phyloP scores from a whole-genome alignment of 1,140 invertebrate species.

The Drosophila nigrodunni region DNA sequence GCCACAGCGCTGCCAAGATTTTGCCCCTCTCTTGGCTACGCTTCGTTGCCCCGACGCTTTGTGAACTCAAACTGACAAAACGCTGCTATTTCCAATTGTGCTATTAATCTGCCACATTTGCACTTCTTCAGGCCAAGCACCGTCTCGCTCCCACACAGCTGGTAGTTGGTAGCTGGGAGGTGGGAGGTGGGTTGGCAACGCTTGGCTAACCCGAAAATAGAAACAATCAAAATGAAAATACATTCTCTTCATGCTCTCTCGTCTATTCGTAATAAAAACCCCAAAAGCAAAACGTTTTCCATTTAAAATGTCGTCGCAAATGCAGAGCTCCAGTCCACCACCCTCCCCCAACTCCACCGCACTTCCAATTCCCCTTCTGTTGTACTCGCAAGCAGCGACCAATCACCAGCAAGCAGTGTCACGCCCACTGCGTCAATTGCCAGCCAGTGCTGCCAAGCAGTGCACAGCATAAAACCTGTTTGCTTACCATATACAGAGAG shows the following conservation, averaged over 20 bases:
- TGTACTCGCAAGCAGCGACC: constrained; percentile 29
- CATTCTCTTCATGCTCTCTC: constrained; percentile 77
- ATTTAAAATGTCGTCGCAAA: constrained; percentile 84
- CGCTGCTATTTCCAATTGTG: constrained; percentile 81
- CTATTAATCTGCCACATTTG: constrained; percentile 85
- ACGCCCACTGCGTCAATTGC: constrained; percentile 62
- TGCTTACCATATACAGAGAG: constrained; percentile 16
- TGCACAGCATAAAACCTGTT: constrained; percentile 62
- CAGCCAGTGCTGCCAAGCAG: constrained; percentile 73
- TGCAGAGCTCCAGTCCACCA: constrained; percentile 26
- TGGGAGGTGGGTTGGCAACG: constrained; percentile 38
- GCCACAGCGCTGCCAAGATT: not conserved
- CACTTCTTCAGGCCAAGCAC: constrained; percentile 60
- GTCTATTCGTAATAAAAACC: constrained; percentile 75
- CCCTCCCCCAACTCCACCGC: not conserved
- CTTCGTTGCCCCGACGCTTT: constrained; percentile 24
- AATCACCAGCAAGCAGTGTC: constrained; percentile 52
- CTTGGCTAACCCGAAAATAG: constrained; percentile 77
- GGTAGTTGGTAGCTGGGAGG: constrained; percentile 18
- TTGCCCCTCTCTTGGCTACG: not conserved
- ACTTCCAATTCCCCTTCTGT: not conserved
- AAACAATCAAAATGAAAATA: constrained; percentile 82
- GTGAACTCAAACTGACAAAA: constrained; percentile 78
- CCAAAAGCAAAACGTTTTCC: constrained; percentile 84
- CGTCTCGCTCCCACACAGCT: constrained; percentile 17